Base-by-base conservation (phyloP, 2,797 vertebrate genomes). In the Spheniscus humboldti region DNA sequence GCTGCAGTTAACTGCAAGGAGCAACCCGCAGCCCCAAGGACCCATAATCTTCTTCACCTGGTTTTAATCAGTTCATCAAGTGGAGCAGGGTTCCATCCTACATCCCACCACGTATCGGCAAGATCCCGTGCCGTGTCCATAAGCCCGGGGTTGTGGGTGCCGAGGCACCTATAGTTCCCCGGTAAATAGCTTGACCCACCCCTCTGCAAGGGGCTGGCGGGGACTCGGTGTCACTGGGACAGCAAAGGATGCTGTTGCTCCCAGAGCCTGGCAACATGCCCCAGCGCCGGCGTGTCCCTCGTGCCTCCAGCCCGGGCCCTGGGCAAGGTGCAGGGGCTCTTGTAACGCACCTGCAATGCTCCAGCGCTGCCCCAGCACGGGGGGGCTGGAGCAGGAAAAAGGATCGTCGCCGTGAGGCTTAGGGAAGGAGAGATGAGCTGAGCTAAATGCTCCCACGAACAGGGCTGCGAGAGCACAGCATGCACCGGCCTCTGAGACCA, bases 101-200 rank as follows among this genome's bases (percentile, higher is more conserved):
- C 3, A 2, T 8, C 68, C 43, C 43, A 52, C 22, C 55, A 18
- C 0, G 0, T 0, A 25, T 6, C 3, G 6, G 27, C 45, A 64
- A 53, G 28, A 73, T 37, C 55, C 75, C 3, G 1, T 1, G 22
- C 13, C 79, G 24, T 2, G 3, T 18, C 83, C 22, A 1, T 2
- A 8, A 64, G 1, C 22, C 25, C 7, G 5, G 17, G 18, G 52
- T 1, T 60, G 37, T 33, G 78, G 37, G n/a, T 35, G 33, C 24
- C 4, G 12, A 47, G 59, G 43, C 37, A 89, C 27, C 50, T 12
- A 5, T 2, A 52, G 37, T 2, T 73, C 7, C 14, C 18, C 4
- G 5, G 7, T 0, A 8, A 80, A 39, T 3, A 63, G 17, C 20
- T 59, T 15, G 35, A 75, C 8, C 17, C 30, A 11, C 0, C 5